These are phyloP conservation scores for Poeciliopsis turrubarensis DNA, from an alignment of 2,113 vertebrate species.

Conservation along the genomic window DNA sequence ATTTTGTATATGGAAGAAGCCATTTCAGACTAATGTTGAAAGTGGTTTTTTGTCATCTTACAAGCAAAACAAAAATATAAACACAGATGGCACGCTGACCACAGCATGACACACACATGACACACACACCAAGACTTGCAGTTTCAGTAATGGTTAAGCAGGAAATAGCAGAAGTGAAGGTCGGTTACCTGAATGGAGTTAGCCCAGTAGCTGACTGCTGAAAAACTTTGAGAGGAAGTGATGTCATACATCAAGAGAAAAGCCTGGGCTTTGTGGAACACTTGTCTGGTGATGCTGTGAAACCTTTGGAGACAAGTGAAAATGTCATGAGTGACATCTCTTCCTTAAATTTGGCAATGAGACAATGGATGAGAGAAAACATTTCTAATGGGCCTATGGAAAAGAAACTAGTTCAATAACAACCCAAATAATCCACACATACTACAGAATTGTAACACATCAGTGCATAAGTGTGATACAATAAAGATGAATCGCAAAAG, in stretches of 20 bases:
- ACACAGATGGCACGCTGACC: background rate
- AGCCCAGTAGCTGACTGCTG: conserved; percentile 86
- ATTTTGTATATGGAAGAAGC: background rate
- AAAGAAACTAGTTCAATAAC: too few relatives aligned
- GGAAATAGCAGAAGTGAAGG: background rate
- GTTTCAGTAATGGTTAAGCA: background rate
- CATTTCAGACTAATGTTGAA: background rate
- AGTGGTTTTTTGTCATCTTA: background rate
- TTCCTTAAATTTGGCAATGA: background rate
- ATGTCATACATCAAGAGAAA: conserved; percentile 94
- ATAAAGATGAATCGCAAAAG: background rate
- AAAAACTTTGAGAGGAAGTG: conserved; percentile 84
- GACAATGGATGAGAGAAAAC: too few relatives aligned
- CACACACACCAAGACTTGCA: background rate
- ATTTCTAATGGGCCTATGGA: too few relatives aligned
- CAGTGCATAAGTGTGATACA: too few relatives aligned
- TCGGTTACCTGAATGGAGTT: conserved; percentile 84
- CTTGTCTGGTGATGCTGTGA: conserved; percentile 88
- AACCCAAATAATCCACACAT: too few relatives aligned
- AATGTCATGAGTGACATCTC: background rate
- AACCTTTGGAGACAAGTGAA: conserved; percentile 78
- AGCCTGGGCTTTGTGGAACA: conserved; percentile 89
- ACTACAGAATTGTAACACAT: too few relatives aligned
- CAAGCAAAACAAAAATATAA: background rate
- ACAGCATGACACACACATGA: background rate